phyloP scores from a whole-genome alignment of 1,140 invertebrate species.

The Drosophila mauritiana region DNA sequence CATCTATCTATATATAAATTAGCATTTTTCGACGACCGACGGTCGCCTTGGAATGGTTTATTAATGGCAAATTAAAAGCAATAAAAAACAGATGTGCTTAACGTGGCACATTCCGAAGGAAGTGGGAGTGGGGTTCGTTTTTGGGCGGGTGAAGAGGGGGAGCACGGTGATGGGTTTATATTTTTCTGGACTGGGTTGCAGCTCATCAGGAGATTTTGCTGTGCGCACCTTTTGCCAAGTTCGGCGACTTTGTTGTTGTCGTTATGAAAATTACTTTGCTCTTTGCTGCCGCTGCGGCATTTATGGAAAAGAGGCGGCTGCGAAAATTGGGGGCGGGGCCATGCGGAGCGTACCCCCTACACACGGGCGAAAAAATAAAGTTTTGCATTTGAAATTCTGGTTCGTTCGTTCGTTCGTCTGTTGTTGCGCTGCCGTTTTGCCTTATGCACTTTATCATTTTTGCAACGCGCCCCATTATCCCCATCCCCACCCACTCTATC shows the following conservation, averaged over 20 bases:
- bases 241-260: conserved; percentile 71
- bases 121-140: not conserved
- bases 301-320: conserved; percentile 16
- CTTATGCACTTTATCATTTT: conserved; percentile 84
- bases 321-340: not conserved
- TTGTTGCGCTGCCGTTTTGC: conserved; percentile 48
- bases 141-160: not conserved
- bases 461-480: conserved; percentile 41
- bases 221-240: conserved; percentile 71
- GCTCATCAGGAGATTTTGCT: conserved; percentile 58
- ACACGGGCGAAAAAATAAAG: conserved; percentile 68
- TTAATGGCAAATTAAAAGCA: conserved; percentile 85
- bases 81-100: conserved; percentile 85
- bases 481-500: conserved; percentile 15
- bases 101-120: conserved; percentile 76
- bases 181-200: conserved; percentile 33
- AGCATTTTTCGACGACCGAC: conserved; percentile 66
- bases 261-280: conserved; percentile 83
- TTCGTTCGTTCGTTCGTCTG: conserved; percentile 37
- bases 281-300: conserved; percentile 63
- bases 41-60: conserved; percentile 80
- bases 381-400: conserved; percentile 81
- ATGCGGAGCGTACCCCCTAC: not conserved
- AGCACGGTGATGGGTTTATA: not conserved
- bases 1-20: conserved; percentile 74